Conservation (phyloP, 2,888 invertebrate genomes). For the Aelia acuminata region DNA sequence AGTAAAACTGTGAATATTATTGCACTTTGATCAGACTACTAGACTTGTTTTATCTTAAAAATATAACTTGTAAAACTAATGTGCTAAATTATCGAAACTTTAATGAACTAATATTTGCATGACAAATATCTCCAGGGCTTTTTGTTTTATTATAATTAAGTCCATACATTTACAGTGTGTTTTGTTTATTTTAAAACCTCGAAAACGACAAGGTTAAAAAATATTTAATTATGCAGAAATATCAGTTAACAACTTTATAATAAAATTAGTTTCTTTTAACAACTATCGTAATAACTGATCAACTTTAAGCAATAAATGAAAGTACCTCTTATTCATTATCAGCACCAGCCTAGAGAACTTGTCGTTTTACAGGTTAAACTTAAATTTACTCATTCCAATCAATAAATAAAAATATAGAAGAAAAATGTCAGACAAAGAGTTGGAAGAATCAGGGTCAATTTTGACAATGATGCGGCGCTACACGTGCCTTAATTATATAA, state of each 20-base stretch:
- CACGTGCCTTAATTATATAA: neutral
- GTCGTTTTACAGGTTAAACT: neutral
- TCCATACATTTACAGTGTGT: too few species aligned
- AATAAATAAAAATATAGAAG: neutral
- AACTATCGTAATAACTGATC: neutral
- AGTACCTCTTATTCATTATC: slow-evolving; percentile 8
- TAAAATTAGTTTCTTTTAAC: too few species aligned
- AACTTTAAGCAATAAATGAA: neutral
- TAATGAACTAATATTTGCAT: too few species aligned
- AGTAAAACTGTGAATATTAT: neutral
- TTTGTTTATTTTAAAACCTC: too few species aligned
- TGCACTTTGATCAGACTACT: neutral
- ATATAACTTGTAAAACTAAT: too few species aligned
- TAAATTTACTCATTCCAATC: neutral
- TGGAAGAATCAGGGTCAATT: neutral
- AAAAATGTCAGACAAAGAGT: neutral
- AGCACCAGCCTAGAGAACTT: neutral
- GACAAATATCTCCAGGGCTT: too few species aligned
- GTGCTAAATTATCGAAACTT: too few species aligned
- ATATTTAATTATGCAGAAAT: too few species aligned
- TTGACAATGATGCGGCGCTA: neutral
- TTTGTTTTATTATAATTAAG: too few species aligned
- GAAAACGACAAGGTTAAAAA: too few species aligned
- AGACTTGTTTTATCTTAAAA: neutral
- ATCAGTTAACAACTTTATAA: too few species aligned